Percentiles rank a stretch among this genome's conserved stretches.
Conservation (phyloP, 2,888 invertebrate genomes). For the Agrochola litura region DNA sequence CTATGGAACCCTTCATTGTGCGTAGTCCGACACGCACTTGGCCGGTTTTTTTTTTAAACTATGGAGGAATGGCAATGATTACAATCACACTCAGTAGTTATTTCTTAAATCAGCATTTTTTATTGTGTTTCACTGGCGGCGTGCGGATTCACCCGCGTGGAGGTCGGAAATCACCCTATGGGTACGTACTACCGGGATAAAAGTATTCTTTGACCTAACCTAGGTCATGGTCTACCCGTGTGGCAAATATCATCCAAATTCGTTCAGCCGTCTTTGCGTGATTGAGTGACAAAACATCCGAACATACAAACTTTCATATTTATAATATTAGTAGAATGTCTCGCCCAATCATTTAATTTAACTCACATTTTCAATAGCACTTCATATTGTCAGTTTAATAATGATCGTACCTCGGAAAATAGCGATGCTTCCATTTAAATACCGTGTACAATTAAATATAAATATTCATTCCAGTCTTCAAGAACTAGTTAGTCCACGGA, state of each 20-base stretch:
- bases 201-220: not conserved
- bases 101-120: not conserved
- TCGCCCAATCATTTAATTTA: not conserved
- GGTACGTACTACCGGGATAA: not conserved
- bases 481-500: constrained; percentile 12
- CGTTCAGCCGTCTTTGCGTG: not conserved
- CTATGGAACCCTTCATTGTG: too few species aligned
- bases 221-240: not conserved
- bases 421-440: constrained; percentile 9
- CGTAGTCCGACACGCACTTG: too few species aligned
- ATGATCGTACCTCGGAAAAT: constrained; percentile 10
- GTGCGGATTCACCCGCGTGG: not conserved
- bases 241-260: not conserved
- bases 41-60: too few species aligned
- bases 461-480: constrained; percentile 19
- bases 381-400: not conserved
- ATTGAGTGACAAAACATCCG: not conserved
- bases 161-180: not conserved
- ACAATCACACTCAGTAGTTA: not conserved
- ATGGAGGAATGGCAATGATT: not conserved
- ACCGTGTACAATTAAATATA: not conserved
- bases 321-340: not conserved
- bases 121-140: not conserved
- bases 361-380: not conserved
- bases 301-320: not conserved